Evolutionary conservation across 2,113 vertebrate genomes (phyloP), one percentile per base, ranked within the genome.

Genomic region (Campylomormyrus tamandua): DNA sequence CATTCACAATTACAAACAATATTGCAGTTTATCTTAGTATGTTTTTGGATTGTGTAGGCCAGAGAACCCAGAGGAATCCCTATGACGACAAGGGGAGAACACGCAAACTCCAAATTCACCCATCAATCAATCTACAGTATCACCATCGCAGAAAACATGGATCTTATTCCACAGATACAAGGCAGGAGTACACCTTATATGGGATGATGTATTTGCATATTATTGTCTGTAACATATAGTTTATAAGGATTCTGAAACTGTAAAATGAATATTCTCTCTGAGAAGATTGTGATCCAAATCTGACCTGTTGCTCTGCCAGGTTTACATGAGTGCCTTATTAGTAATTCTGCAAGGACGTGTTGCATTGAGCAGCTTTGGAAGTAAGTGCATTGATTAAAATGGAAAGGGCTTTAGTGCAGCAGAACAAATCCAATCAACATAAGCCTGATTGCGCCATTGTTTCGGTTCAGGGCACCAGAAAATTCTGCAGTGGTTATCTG

Each of bases 371-470:
- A 52, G 48, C 24, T 39, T 62, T 88, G 35, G 21, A 58, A 62
- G 52, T 87, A 58, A 87, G 56, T 45, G 49, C 52, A 66, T 66
- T 88, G 35, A 88, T 87, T 42, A 88, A 88, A 88, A 42, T 88
- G 87, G 58, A 88, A 88, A 66, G 56, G 83, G 53, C 42, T 88
- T 88, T 62, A 62, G 21, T 17, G 19, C 53, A 62, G 87, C 87
- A 62, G 87, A 88, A 88, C 87, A 66, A 88, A 88, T 88, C 87
- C 87, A 88, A 88, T 88, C 56, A 88, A n/a, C 87, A 1, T 62
- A 21, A 58, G 31, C 87, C 87, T 17, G 85, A 53, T 62, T 9
- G 17, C 42, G 13, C 39, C 35, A 66, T 88, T 88, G 24, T 88
- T 66, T 45, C 3, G 17, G 31, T 13, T 56, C 53, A 88, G 39